A percentile compares a stretch with the other conserved stretches of the same genome.
These are phyloP conservation scores for Loripinus fragilis DNA, from an alignment of 2,888 invertebrate species.

Conservation along the genomic window DNA sequence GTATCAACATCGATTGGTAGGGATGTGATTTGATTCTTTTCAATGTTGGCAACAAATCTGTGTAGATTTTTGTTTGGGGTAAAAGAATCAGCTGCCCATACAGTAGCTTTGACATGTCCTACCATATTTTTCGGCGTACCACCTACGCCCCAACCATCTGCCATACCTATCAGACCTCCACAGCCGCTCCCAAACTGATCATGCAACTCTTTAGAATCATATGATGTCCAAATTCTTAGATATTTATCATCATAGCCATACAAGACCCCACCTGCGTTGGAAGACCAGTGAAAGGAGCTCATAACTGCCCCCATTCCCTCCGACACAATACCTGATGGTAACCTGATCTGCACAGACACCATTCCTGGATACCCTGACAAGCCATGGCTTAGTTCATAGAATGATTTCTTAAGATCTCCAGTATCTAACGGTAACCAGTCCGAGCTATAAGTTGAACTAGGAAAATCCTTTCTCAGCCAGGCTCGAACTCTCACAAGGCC, in stretches of 20 bases:
- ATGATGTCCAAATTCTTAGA: constrained; percentile 40
- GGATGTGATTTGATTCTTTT: not conserved
- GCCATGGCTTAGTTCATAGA: constrained; percentile 4
- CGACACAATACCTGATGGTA: not conserved
- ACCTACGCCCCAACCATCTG: constrained; percentile 28
- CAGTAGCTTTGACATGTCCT: constrained; percentile 21
- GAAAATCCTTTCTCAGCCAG: not conserved
- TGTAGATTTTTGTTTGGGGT: not conserved
- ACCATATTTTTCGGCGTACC: not conserved
- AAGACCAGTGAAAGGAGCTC: not conserved
- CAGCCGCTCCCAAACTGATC: not conserved
- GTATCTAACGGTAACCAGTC: not conserved
- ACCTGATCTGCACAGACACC: not conserved
- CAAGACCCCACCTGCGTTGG: constrained; percentile 30
- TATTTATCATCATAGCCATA: constrained; percentile 29
- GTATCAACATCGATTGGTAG: not conserved
- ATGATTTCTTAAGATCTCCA: not conserved
- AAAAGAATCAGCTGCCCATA: constrained; percentile 5
- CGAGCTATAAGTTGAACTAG: not conserved
- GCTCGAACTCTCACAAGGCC: not conserved
- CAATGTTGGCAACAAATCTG: not conserved
- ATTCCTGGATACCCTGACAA: not conserved
- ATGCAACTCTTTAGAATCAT: not conserved
- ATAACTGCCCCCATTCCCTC: constrained; percentile 8
- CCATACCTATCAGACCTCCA: constrained; percentile 10